Evolutionary conservation across 2,797 vertebrate species (phyloP).

Genomic region (Pangasius macronema): DNA sequence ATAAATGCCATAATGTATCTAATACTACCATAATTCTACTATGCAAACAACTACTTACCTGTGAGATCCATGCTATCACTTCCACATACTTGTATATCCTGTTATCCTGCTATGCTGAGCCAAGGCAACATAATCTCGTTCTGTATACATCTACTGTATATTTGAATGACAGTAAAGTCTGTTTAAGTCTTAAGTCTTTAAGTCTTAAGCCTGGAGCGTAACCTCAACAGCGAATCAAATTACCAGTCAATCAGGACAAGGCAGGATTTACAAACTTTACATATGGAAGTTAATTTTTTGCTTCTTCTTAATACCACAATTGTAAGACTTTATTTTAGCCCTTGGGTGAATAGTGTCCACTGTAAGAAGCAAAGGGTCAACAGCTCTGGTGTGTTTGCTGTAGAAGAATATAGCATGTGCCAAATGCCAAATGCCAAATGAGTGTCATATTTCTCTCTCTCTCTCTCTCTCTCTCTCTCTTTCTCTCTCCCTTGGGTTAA

Average conservation of each 20-base stretch:
- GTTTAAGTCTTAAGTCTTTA: no score
- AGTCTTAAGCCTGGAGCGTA: no score
- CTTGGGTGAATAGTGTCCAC: background rate
- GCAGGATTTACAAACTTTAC: background rate
- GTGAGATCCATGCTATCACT: no score
- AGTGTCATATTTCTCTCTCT: conserved; percentile 21
- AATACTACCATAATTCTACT: no score
- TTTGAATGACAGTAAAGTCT: no score
- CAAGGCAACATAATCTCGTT: no score
- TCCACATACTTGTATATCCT: no score
- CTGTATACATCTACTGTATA: no score
- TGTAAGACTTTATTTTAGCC: background rate
- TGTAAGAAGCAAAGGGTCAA: background rate
- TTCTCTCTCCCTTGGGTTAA: background rate
- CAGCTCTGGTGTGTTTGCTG: conserved; percentile 19
- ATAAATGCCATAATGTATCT: no score
- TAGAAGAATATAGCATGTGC: background rate
- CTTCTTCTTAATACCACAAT: background rate
- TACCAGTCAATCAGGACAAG: background rate
- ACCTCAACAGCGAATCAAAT: background rate
- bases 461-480: background rate
- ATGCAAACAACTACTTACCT: no score
- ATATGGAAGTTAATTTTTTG: background rate
- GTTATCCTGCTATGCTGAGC: no score
- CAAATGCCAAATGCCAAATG: conserved; percentile 23